Evolutionary conservation across 2,113 vertebrate genomes (phyloP).

Genomic region (Podarcis muralis): DNA sequence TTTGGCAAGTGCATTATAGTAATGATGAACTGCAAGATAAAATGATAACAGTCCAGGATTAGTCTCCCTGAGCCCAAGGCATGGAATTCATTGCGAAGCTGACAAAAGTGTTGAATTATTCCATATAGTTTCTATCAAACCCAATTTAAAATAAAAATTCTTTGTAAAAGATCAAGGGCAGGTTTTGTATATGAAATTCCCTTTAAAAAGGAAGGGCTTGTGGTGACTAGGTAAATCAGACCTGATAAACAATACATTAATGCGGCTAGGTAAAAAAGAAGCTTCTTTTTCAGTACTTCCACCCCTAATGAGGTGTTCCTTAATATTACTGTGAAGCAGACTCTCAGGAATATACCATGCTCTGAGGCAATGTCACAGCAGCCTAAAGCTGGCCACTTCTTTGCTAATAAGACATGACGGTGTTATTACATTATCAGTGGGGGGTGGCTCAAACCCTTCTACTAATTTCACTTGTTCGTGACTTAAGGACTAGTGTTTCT

Average conservation of each 20-base stretch:
- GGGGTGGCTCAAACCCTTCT: constrained; percentile 23
- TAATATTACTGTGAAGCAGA: constrained; percentile 39
- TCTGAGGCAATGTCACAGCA: constrained; percentile 46
- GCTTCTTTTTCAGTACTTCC: constrained; percentile 25
- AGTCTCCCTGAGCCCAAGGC: neutral
- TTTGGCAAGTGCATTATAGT: neutral
- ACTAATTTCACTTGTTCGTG: constrained; percentile 39
- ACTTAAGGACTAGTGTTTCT: constrained; percentile 22
- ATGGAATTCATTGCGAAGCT: neutral
- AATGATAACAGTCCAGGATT: constrained; percentile 19
- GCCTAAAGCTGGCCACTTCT: constrained; percentile 34
- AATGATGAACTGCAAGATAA: neutral
- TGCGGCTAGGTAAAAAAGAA: neutral
- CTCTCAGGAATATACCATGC: constrained; percentile 35
- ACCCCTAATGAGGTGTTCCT: constrained; percentile 37
- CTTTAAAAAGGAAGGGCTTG: constrained; percentile 8
- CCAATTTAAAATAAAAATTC: constrained; percentile 44
- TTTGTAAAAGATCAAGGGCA: constrained; percentile 29
- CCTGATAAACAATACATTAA: constrained; percentile 42
- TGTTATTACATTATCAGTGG: constrained; percentile 53
- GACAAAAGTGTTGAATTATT: constrained; percentile 20
- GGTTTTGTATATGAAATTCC: constrained; percentile 41
- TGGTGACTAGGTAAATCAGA: constrained; percentile 46
- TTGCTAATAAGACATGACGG: constrained; percentile 22
- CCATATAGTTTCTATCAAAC: neutral